These are phyloP conservation scores for Onychorhynchus coronatus DNA, from an alignment of 2,113 vertebrate genomes.

Conservation along the genomic window DNA sequence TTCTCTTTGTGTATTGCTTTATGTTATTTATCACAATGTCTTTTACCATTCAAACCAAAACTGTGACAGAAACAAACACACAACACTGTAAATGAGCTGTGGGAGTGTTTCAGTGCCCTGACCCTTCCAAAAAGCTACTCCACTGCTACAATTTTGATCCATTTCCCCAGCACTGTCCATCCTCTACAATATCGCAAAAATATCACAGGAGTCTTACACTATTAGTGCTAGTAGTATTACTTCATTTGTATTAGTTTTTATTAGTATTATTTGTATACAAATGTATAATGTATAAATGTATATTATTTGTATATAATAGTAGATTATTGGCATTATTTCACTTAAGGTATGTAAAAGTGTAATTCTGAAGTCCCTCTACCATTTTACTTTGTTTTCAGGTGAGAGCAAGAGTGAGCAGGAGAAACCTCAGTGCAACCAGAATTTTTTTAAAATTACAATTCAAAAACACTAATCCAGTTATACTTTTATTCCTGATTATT, in stretches of 20 bases:
- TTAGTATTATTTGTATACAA: neutral
- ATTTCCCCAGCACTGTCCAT: neutral
- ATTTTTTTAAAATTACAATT: neutral
- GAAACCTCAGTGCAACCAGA: neutral
- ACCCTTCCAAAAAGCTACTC: neutral
- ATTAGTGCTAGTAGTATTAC: neutral
- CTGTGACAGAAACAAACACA: neutral
- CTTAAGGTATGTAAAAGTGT: neutral
- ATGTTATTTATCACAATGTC: neutral
- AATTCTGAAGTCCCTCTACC: neutral
- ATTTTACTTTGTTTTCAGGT: neutral
- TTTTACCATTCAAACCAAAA: constrained; percentile 4
- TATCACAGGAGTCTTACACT: neutral
- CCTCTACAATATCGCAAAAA: neutral
- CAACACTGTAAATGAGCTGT: neutral
- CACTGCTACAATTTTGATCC: neutral
- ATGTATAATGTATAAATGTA: too few species aligned
- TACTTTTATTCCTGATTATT: neutral
- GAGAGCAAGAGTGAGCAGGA: neutral
- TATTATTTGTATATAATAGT: neutral
- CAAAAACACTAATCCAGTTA: neutral
- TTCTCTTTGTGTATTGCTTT: neutral
- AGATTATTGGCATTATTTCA: neutral
- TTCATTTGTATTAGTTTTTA: neutral
- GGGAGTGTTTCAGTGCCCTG: neutral